Conservation (phyloP, 2,888 invertebrate genomes). For the Standfussiana lucernea region DNA sequence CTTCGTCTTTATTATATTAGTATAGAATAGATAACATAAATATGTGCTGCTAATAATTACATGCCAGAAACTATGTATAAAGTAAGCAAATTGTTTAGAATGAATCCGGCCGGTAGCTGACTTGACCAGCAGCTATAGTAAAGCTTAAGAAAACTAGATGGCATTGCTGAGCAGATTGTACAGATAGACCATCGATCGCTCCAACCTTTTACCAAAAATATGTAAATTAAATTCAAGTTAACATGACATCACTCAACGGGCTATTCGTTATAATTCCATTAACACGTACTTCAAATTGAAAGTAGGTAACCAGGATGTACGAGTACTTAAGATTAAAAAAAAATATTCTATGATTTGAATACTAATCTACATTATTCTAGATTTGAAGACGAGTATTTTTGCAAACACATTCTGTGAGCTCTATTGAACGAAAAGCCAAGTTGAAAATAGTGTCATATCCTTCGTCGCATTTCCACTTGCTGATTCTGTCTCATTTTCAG, state of each 20-base stretch:
- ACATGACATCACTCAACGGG: constrained; percentile 37
- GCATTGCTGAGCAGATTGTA: constrained; percentile 5
- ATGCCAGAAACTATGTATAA: background rate
- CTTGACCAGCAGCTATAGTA: background rate
- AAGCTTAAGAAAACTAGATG: constrained; percentile 30
- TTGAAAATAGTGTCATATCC: background rate
- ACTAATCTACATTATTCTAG: background rate
- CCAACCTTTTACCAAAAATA: constrained; percentile 20
- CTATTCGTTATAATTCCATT: constrained; percentile 52
- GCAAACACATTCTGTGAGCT: background rate
- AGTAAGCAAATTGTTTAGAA: background rate
- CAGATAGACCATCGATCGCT: background rate
- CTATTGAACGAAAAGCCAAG: background rate
- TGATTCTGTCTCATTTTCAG: background rate
- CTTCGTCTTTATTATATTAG: too few relatives aligned
- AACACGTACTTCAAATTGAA: constrained; percentile 41
- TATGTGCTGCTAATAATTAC: background rate
- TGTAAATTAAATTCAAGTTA: constrained; percentile 37
- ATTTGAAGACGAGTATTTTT: background rate
- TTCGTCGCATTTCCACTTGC: background rate
- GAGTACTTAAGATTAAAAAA: constrained; percentile 2
- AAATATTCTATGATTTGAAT: constrained; percentile 14
- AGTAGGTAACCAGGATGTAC: constrained; percentile 46
- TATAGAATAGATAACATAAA: too few relatives aligned
- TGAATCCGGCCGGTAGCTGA: background rate